These are phyloP conservation scores for Bombylius discolor DNA, from an alignment of 2,888 invertebrate species.

Conservation along the genomic window DNA sequence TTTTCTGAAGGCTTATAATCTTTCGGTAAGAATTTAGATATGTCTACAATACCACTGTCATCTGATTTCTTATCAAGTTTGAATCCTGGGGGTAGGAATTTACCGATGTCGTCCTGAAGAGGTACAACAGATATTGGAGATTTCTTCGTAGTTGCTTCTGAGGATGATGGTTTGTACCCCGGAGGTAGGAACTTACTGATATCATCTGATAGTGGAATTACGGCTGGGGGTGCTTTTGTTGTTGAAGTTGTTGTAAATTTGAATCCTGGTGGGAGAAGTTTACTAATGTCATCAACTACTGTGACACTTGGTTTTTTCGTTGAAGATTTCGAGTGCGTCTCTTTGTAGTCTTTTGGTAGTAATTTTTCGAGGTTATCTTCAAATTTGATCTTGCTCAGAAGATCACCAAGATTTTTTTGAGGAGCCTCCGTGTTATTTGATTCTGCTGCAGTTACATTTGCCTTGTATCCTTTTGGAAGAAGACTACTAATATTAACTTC, in stretches of 20 bases:
- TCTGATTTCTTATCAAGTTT: constrained; percentile 26
- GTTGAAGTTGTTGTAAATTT: constrained; percentile 35
- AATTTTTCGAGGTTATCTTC: constrained; percentile 32
- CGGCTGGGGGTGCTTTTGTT: constrained; percentile 20
- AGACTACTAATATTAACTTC: constrained; percentile 39
- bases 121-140: constrained; percentile 13
- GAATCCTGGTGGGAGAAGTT: constrained; percentile 54
- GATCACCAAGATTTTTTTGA: constrained; percentile 19
- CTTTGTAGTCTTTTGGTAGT: constrained; percentile 43
- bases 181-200: constrained; percentile 45
- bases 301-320: constrained; percentile 32
- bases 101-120: constrained; percentile 39
- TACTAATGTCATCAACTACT: constrained; percentile 44
- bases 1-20: constrained; percentile 39
- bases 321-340: constrained; percentile 34
- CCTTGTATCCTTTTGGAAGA: constrained; percentile 50
- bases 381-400: constrained; percentile 29
- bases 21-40: constrained; percentile 49
- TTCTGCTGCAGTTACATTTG: constrained; percentile 34
- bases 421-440: constrained; percentile 6
- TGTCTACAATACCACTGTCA: constrained; percentile 30
- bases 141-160: constrained; percentile 4
- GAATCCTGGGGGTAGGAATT: constrained; percentile 48
- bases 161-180: constrained; percentile 37
- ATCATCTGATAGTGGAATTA: constrained; percentile 30